Evolutionary conservation across 1,140 invertebrate species (phyloP).

Genomic region (Pseudomyrmex cubaensis): DNA sequence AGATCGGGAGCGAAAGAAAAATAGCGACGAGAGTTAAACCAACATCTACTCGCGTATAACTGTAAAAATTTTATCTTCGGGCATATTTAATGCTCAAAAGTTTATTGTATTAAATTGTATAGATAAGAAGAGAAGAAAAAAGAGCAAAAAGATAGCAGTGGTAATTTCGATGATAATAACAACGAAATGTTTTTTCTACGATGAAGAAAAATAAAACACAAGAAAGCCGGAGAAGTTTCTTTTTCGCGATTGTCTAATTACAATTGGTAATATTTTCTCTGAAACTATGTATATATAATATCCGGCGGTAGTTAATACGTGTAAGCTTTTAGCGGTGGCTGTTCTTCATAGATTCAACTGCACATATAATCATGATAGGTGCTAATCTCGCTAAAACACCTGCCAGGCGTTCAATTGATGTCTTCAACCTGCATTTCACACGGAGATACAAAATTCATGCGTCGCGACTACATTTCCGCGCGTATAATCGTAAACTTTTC

Average conservation of each 20-base stretch:
- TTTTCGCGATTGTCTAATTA: not conserved
- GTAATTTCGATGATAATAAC: too few species aligned
- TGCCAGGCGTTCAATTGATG: slow-evolving; percentile 43
- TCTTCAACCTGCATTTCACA: slow-evolving; percentile 35
- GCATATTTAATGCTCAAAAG: not conserved
- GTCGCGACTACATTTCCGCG: slow-evolving; percentile 13
- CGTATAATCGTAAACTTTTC: not conserved
- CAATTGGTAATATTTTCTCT: not conserved
- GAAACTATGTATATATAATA: not conserved
- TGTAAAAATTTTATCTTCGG: not conserved
- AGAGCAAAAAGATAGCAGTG: too few species aligned
- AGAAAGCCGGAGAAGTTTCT: too few species aligned
- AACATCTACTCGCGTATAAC: not conserved
- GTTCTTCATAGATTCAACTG: slow-evolving; percentile 13
- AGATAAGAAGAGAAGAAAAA: not conserved
- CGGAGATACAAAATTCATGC: slow-evolving; percentile 33
- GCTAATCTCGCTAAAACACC: slow-evolving; percentile 46
- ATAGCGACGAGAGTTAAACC: not conserved
- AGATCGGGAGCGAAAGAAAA: not conserved
- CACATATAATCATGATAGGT: slow-evolving; percentile 27
- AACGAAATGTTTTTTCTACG: too few species aligned
- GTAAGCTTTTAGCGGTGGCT: not conserved
- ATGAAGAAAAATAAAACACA: too few species aligned
- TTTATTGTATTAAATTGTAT: not conserved
- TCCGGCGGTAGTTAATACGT: not conserved